Percentiles rank a stretch among this genome's conserved stretches.
Evolutionary conservation across 2,888 invertebrate species (phyloP).

Genomic region (Macaria liturata): DNA sequence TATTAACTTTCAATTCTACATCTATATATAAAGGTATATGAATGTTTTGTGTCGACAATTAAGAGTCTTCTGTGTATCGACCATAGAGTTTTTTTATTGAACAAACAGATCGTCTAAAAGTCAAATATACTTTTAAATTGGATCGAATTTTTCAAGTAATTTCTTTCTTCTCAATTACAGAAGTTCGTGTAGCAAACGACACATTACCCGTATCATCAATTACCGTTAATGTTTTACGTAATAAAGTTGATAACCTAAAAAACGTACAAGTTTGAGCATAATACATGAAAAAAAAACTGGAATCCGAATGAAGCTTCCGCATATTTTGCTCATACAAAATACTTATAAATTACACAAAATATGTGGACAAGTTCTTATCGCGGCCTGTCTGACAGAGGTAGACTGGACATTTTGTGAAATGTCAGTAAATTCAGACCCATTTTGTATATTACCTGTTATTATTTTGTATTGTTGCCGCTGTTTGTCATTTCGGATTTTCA

Average conservation of each 20-base stretch:
- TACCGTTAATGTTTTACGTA: neutral
- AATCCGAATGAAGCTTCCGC: neutral
- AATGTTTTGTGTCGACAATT: no score
- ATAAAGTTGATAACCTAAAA: no score
- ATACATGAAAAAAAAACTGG: neutral
- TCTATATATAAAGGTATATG: no score
- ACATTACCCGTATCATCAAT: no score
- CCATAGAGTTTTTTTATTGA: no score
- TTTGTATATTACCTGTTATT: slow-evolving; percentile 23
- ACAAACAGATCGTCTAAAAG: no score
- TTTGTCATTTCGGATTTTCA: slow-evolving; percentile 22
- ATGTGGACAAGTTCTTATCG: neutral
- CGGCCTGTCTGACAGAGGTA: slow-evolving; percentile 33
- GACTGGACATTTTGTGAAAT: slow-evolving; percentile 22
- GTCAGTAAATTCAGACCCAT: slow-evolving; percentile 23
- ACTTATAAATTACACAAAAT: slow-evolving; percentile 1
- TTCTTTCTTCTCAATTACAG: no score
- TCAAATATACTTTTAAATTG: no score
- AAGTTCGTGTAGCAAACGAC: no score
- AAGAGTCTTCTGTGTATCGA: no score
- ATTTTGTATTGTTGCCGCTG: slow-evolving; percentile 24
- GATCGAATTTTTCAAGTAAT: no score
- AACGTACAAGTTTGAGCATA: neutral
- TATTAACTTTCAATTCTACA: no score
- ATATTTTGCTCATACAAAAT: slow-evolving; percentile 1